Percentiles rank a stretch among this genome's conserved stretches.
Evolutionary conservation across 2,888 invertebrate species (phyloP).

Genomic region (Gibbula magus): DNA sequence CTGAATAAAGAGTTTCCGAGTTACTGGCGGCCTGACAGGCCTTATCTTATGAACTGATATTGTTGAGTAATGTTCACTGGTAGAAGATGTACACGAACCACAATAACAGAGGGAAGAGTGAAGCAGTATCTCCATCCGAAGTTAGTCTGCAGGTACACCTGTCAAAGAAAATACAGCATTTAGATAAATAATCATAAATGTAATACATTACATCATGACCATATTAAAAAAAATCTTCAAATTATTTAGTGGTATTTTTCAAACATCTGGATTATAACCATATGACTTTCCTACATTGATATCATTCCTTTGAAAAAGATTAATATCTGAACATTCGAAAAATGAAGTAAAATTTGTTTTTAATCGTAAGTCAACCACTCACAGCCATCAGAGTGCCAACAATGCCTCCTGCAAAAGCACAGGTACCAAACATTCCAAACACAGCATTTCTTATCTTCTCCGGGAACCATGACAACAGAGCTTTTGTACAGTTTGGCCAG

Average conservation of each 20-base stretch:
- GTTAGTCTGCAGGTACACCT: constrained; percentile 72
- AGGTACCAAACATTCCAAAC: constrained; percentile 76
- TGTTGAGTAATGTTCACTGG: too few relatives aligned
- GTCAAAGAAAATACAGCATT: constrained; percentile 14
- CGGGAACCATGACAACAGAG: constrained; percentile 75
- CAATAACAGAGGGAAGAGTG: constrained; percentile 71
- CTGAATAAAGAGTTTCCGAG: too few relatives aligned
- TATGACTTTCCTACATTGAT: too few relatives aligned
- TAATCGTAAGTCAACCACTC: constrained; percentile 42
- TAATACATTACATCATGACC: background rate
- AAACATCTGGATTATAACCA: too few relatives aligned
- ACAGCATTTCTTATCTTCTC: constrained; percentile 74
- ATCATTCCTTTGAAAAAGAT: too few relatives aligned
- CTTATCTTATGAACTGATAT: too few relatives aligned
- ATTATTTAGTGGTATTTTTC: too few relatives aligned
- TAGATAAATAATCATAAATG: background rate
- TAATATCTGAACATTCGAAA: background rate
- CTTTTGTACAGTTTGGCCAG: constrained; percentile 77
- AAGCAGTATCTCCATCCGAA: constrained; percentile 76
- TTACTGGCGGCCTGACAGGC: too few relatives aligned
- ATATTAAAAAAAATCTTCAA: too few relatives aligned
- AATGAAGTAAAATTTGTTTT: background rate
- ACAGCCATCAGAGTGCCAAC: constrained; percentile 75
- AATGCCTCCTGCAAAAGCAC: constrained; percentile 76
- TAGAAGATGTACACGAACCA: constrained; percentile 59